Percentiles rank a stretch among this genome's conserved stretches.
phyloP scores from a whole-genome alignment of 2,797 vertebrate genomes.

The Trachurus trachurus region DNA sequence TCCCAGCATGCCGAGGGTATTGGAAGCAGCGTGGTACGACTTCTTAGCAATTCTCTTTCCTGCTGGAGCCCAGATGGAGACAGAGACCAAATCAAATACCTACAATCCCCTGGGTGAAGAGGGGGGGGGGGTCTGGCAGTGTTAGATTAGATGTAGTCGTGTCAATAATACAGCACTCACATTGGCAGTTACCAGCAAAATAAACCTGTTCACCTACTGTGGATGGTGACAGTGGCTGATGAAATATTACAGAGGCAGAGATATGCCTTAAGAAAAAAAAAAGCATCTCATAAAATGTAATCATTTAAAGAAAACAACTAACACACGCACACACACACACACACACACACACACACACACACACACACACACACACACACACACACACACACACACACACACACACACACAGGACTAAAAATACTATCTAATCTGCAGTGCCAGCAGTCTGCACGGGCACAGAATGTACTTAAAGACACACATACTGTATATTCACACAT shows the following conservation, averaged over 20 bases:
- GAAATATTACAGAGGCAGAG: conserved; percentile 23
- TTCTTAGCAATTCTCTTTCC: conserved; percentile 55
- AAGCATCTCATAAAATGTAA: conserved; percentile 1
- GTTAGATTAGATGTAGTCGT: conserved; percentile 60
- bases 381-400: neutral
- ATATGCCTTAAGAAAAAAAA: conserved; percentile 13
- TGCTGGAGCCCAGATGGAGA: conserved; percentile 59
- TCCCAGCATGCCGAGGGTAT: conserved; percentile 35
- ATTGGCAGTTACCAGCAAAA: conserved; percentile 29
- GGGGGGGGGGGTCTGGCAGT: conserved; percentile 44
- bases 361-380: neutral
- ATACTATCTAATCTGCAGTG: neutral
- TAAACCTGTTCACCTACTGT: conserved; percentile 31
- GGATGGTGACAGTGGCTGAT: conserved; percentile 10
- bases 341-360: neutral
- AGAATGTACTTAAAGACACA: neutral
- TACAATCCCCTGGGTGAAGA: conserved; percentile 44
- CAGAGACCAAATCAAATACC: conserved; percentile 66
- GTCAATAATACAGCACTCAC: conserved; percentile 52
- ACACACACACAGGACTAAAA: neutral
- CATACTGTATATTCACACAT: neutral
- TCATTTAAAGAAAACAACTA: neutral
- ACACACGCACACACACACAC: neutral
- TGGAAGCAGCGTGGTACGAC: conserved; percentile 34
- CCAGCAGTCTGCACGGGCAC: neutral